These are phyloP conservation scores for Pediacus dermestoides DNA, from an alignment of 2,888 invertebrate species.

Conservation along the genomic window DNA sequence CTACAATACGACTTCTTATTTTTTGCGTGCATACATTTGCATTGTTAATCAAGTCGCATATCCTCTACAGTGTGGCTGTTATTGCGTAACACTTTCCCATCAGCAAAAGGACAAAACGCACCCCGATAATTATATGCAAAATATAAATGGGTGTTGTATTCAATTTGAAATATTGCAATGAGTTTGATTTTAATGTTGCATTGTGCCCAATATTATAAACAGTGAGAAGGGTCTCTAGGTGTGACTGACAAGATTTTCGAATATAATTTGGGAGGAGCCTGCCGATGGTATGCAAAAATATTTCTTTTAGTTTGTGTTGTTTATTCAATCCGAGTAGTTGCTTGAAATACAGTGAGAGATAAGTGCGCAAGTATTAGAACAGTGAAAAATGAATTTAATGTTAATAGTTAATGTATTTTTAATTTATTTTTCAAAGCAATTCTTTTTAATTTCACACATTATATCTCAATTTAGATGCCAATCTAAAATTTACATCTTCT, in stretches of 20 bases:
- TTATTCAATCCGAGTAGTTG: too few species aligned
- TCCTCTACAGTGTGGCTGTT: conserved; percentile 27
- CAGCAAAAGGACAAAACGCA: conserved; percentile 20
- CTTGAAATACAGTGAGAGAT: too few species aligned
- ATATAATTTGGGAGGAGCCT: too few species aligned
- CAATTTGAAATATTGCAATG: conserved; percentile 5
- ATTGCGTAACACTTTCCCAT: conserved; percentile 38
- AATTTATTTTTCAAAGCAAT: too few species aligned
- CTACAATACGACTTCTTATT: background rate
- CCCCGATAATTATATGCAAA: conserved; percentile 37
- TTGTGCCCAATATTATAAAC: conserved; percentile 39
- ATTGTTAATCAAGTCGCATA: conserved; percentile 34
- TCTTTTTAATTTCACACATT: too few species aligned
- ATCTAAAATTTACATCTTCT: too few species aligned
- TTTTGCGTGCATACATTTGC: conserved; percentile 31
- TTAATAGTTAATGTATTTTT: too few species aligned
- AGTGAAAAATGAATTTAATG: too few species aligned
- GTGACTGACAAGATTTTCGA: conserved; percentile 52
- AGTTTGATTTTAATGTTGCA: conserved; percentile 17
- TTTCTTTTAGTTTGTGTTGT: too few species aligned
- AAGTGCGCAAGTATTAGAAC: too few species aligned
- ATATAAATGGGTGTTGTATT: conserved; percentile 30
- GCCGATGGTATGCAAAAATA: too few species aligned
- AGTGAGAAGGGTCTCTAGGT: conserved; percentile 50
- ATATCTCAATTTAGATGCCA: too few species aligned